phyloP scores from a whole-genome alignment of 1,140 invertebrate genomes.

The Zaprionus inermis region DNA sequence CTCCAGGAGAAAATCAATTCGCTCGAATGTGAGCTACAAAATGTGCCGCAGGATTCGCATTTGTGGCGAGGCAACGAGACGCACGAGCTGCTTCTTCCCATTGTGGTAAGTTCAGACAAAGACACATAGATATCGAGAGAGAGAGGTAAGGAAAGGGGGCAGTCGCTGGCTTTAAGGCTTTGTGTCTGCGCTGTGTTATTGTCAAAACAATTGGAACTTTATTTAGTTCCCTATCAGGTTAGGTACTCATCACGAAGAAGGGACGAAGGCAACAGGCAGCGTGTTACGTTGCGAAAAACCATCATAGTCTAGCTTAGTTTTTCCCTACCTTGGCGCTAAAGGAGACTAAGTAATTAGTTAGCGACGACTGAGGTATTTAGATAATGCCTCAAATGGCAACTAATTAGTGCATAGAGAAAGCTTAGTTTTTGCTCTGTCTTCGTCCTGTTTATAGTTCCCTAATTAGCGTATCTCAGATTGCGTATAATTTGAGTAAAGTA shows the following conservation, averaged over 20 bases:
- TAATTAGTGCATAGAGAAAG: neutral
- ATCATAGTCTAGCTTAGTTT: neutral
- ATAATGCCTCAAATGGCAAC: neutral
- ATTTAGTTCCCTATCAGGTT: constrained; percentile 21
- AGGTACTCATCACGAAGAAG: neutral
- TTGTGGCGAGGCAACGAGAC: constrained; percentile 88
- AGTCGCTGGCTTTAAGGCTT: constrained; percentile 10
- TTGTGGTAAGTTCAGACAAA: constrained; percentile 85
- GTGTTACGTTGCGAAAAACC: neutral
- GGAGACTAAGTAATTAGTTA: constrained; percentile 5
- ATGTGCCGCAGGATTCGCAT: constrained; percentile 86
- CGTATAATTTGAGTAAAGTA: neutral
- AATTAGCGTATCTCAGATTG: constrained; percentile 1
- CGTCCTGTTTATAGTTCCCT: neutral
- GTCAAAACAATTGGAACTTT: constrained; percentile 63
- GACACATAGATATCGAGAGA: neutral
- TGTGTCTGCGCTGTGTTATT: constrained; percentile 12
- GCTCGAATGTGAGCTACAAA: constrained; percentile 87
- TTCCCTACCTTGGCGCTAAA: neutral
- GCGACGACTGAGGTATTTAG: neutral
- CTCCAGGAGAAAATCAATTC: constrained; percentile 86
- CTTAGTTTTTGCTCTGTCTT: constrained; percentile 5
- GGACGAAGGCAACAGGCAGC: constrained; percentile 18
- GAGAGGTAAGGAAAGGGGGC: neutral
- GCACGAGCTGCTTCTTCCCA: constrained; percentile 87